These are phyloP conservation scores for Colossoma macropomum DNA, from an alignment of 2,113 vertebrate genomes.

Conservation along the genomic window DNA sequence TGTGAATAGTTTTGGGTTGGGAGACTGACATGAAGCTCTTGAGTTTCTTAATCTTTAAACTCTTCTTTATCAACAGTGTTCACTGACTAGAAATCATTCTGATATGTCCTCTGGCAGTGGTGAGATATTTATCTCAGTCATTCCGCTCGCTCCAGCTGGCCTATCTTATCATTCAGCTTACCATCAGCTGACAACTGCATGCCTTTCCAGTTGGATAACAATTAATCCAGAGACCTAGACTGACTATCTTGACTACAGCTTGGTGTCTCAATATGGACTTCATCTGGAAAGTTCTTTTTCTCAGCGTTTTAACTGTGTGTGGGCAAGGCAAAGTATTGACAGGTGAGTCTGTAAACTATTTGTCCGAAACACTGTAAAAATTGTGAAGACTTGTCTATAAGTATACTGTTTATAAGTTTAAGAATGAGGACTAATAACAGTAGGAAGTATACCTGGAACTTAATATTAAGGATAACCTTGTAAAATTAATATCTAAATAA, in stretches of 20 bases:
- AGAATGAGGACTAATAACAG: not conserved
- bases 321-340: conserved; percentile 1
- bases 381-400: not conserved
- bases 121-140: not conserved
- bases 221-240: not conserved
- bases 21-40: not conserved
- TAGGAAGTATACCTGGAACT: no score
- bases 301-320: conserved; percentile 35
- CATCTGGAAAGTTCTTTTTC: conserved; percentile 33
- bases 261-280: conserved; percentile 34
- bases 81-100: conserved; percentile 2
- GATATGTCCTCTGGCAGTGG: not conserved
- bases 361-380: not conserved
- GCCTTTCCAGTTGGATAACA: conserved; percentile 11
- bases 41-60: not conserved
- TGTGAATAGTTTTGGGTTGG: not conserved
- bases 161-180: conserved; percentile 51
- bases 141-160: conserved; percentile 1
- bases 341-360: conserved; percentile 33
- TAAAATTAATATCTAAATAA: not conserved
- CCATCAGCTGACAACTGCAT: conserved; percentile 7
- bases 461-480: not conserved
- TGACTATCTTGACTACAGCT: not conserved
- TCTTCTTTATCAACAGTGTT: not conserved
- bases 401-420: not conserved